These are phyloP conservation scores for Crambe crambe DNA, from an alignment of 37 sponge, comb jelly and placozoan genomes.

Conservation along the genomic window DNA sequence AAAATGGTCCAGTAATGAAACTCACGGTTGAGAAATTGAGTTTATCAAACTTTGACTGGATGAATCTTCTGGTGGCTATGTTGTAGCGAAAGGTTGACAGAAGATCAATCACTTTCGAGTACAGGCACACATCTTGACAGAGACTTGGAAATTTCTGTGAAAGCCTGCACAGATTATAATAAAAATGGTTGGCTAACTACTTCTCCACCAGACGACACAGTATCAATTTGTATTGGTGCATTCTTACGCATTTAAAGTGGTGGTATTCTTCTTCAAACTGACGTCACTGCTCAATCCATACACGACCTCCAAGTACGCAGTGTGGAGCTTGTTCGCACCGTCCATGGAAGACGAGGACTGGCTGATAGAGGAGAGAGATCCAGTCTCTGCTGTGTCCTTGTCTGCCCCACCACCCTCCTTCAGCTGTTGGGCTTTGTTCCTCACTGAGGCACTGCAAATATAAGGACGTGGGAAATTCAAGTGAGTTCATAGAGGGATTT, in stretches of 20 bases:
- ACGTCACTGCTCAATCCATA: constrained; percentile 68
- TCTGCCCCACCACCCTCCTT: background rate
- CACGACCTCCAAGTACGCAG: constrained; percentile 52
- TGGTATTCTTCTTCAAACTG: constrained; percentile 46
- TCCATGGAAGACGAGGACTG: background rate
- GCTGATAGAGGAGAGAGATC: background rate
- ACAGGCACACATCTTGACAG: constrained; percentile 66
- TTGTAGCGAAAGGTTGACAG: constrained; percentile 64
- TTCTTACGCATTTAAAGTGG: constrained; percentile 50
- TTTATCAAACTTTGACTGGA: constrained; percentile 67
- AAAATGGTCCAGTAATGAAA: background rate
- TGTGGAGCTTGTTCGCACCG: constrained; percentile 19
- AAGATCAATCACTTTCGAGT: constrained; percentile 65
- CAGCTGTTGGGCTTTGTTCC: background rate
- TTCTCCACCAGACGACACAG: too few relatives aligned
- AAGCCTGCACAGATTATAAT: constrained; percentile 47
- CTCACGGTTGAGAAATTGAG: constrained; percentile 66
- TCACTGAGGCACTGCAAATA: background rate
- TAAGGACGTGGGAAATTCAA: too few relatives aligned
- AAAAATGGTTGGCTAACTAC: too few relatives aligned
- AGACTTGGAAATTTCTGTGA: constrained; percentile 40
- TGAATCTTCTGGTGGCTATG: constrained; percentile 60
- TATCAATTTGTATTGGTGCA: too few relatives aligned
- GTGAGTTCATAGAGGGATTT: too few relatives aligned
- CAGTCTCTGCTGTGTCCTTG: background rate